Evolutionary conservation across 2,888 invertebrate species (phyloP).

Genomic region (Ceratothoa steindachneri): DNA sequence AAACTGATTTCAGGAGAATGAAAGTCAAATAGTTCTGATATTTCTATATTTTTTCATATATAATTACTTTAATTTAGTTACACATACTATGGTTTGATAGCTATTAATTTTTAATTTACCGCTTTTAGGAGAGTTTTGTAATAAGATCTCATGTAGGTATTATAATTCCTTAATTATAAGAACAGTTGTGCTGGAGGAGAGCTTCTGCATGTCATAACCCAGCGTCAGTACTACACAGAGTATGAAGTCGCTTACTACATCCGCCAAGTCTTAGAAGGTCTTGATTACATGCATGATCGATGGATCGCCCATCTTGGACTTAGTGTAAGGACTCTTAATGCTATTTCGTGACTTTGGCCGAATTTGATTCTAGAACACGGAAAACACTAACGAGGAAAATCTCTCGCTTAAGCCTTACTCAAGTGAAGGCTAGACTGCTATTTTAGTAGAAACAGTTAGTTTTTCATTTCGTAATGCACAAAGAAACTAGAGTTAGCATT

Average conservation of each 20-base stretch:
- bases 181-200: slow-evolving; percentile 74
- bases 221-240: slow-evolving; percentile 72
- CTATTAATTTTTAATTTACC: no score
- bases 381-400: background rate
- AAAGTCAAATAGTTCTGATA: no score
- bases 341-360: background rate
- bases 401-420: background rate
- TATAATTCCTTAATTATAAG: slow-evolving; percentile 50
- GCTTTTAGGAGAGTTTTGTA: no score
- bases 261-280: slow-evolving; percentile 73
- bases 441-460: no score
- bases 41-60: no score
- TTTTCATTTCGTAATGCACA: no score
- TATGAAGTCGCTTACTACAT: slow-evolving; percentile 80
- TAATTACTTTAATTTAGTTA: no score
- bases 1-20: no score
- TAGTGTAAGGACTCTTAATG: slow-evolving; percentile 64
- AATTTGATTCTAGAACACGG: background rate
- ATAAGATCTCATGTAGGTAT: no score
- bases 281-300: slow-evolving; percentile 85
- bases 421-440: no score
- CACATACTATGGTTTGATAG: no score
- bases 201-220: slow-evolving; percentile 68
- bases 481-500: no score
- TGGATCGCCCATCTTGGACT: slow-evolving; percentile 88